A percentile compares a stretch with the other conserved stretches of the same genome.
phyloP scores from a whole-genome alignment of 1,140 invertebrate genomes.

The Procambarus virginalis region DNA sequence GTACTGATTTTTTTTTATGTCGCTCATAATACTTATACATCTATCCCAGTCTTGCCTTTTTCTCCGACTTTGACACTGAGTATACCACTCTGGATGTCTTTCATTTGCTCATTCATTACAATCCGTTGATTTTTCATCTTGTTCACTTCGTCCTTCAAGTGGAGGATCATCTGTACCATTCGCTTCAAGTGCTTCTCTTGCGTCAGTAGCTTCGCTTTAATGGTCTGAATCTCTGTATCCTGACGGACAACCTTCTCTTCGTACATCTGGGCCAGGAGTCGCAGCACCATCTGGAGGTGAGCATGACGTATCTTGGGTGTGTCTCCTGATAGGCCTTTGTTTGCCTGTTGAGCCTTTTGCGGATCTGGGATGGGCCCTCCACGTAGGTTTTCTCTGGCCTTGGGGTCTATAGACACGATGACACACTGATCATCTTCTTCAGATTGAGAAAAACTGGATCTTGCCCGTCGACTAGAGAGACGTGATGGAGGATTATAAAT shows the following conservation, averaged over 20 bases:
- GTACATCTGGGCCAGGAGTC: conserved; percentile 63
- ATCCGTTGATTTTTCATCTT: conserved; percentile 16
- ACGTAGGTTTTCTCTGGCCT: background rate
- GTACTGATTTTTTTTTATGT: background rate
- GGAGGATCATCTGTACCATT: conserved; percentile 60
- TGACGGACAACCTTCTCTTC: conserved; percentile 66
- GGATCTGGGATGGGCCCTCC: background rate
- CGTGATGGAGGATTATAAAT: conserved; percentile 55
- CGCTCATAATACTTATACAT: conserved; percentile 16
- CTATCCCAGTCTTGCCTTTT: conserved; percentile 28
- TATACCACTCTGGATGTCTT: background rate
- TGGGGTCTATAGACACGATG: conserved; percentile 29
- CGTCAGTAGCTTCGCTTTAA: conserved; percentile 56
- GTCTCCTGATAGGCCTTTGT: conserved; percentile 20
- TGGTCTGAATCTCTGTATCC: conserved; percentile 58
- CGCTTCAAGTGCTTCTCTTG: conserved; percentile 69
- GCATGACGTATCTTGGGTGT: conserved; percentile 46
- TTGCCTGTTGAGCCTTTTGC: background rate
- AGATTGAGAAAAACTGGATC: conserved; percentile 1
- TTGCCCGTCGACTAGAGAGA: conserved; percentile 43
- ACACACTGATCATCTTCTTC: conserved; percentile 37
- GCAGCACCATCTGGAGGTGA: conserved; percentile 67
- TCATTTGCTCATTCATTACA: background rate
- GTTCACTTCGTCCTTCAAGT: conserved; percentile 44
- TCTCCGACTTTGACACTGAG: conserved; percentile 48